Evolutionary conservation across 2,113 vertebrate genomes (phyloP), one percentile per base, ranked within the genome.

Genomic region (Syngnathus floridae): DNA sequence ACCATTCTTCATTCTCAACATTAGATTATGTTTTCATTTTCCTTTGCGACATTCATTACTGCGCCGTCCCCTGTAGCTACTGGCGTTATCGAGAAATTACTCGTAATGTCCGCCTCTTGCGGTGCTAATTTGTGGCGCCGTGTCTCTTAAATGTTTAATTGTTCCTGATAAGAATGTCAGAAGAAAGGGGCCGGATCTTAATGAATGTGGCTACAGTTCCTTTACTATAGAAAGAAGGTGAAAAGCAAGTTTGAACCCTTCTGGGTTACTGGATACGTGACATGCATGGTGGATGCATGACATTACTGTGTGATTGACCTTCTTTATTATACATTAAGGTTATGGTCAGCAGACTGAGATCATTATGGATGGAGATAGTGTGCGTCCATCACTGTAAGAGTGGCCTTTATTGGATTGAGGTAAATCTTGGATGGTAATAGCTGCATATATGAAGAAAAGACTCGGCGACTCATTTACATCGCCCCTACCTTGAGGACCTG

Each of bases 111-210:
- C 43, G 66, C 74, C 56, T 70, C 75, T 69, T 22, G 36, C 62
- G 38, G 74, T 54, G 59, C 64, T 69, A 66, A 72, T 83, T 79
- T 82, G 71, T 69, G 35, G 51, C 17, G 17, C 59, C 62, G 1
- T 76, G 48, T 55, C 70, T 76, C 73, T 83, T 70, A 77, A 83
- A 80, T 22, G n/a, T 66, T 73, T 80, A 82, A 86, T 79, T 87
- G 73, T 70, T 78, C 63, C 64, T 76, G 80, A 86, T 84, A 84
- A 86, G 77, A 82, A 49, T 37, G 26, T 71, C 62, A 69, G 74
- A 55, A 70, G 2, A 65, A 65, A 68, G 8, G 62, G 63, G 52
- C 63, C 48, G 62, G 69, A 70, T 66, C 35, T 67, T 67, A 68
- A 59, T 0, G 4, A 10, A 64, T 58, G 71, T 49, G 69, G 64